Conservation (phyloP, 2,113 vertebrate species). For the Crotalus helleri region DNA sequence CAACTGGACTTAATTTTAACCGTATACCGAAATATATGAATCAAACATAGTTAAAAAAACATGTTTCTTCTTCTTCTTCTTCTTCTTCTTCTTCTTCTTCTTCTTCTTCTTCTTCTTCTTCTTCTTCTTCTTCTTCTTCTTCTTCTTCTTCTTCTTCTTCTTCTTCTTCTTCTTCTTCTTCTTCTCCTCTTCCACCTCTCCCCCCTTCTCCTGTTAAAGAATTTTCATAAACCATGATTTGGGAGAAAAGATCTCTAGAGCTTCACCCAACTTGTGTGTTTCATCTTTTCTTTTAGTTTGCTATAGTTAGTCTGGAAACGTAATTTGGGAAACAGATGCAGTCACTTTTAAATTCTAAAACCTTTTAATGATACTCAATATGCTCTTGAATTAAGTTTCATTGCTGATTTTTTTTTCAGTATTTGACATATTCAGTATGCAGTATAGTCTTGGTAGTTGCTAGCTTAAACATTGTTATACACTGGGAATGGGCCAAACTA, state of each 20-base stretch:
- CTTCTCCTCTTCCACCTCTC: accelerated
- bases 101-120: not conserved
- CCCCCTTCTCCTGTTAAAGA: not conserved
- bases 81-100: not conserved
- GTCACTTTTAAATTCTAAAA: not conserved
- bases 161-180: not conserved
- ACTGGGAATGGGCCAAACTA: not conserved
- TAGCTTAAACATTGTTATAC: not conserved
- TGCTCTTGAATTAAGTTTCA: not conserved
- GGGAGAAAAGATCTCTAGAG: not conserved
- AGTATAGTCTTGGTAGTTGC: not conserved
- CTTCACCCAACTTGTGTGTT: not conserved
- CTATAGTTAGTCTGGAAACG: not conserved
- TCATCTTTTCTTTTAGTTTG: too few species aligned
- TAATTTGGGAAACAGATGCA: not conserved
- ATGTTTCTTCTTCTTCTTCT: too few species aligned
- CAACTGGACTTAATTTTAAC: not conserved
- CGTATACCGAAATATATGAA: not conserved
- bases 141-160: not conserved
- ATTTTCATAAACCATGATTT: not conserved
- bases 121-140: not conserved
- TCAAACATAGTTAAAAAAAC: not conserved
- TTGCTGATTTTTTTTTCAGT: not conserved
- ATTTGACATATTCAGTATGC: not conserved
- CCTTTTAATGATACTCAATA: not conserved